phyloP scores from a whole-genome alignment of 92 coral and sea anemone genomes.

The Palythoa grandis region DNA sequence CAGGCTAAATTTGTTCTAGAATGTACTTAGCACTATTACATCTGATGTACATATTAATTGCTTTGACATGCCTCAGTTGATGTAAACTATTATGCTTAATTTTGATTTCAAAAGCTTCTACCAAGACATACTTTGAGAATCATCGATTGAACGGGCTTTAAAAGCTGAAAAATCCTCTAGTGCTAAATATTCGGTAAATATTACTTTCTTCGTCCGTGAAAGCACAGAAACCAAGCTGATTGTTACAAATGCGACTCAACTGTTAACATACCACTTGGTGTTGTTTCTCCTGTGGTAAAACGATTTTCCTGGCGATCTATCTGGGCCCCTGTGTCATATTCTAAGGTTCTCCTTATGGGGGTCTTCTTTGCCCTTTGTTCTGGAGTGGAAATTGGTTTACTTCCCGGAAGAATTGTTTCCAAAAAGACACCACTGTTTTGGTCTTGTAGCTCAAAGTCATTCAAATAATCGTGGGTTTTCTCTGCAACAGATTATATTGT shows the following conservation, averaged over 20 bases:
- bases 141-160: too few species aligned
- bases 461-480: neutral
- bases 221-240: neutral
- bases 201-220: too few species aligned
- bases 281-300: neutral
- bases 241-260: neutral
- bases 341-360: constrained; percentile 9
- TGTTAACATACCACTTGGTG: constrained; percentile 33
- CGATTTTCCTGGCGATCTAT: neutral
- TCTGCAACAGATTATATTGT: neutral
- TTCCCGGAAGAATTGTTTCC: neutral
- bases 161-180: too few species aligned
- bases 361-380: neutral
- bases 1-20: neutral
- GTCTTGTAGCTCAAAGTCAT: neutral
- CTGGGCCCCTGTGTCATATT: neutral
- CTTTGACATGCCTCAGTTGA: neutral
- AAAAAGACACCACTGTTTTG: neutral
- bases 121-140: too few species aligned
- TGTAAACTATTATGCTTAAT: too few species aligned
- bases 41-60: neutral
- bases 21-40: neutral
- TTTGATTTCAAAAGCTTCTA: too few species aligned
- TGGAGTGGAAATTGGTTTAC: neutral
- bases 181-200: too few species aligned